Percentiles rank a stretch among this genome's conserved stretches.
phyloP scores from a whole-genome alignment of 2,888 invertebrate species.

The Oegoconia quadripuncta region DNA sequence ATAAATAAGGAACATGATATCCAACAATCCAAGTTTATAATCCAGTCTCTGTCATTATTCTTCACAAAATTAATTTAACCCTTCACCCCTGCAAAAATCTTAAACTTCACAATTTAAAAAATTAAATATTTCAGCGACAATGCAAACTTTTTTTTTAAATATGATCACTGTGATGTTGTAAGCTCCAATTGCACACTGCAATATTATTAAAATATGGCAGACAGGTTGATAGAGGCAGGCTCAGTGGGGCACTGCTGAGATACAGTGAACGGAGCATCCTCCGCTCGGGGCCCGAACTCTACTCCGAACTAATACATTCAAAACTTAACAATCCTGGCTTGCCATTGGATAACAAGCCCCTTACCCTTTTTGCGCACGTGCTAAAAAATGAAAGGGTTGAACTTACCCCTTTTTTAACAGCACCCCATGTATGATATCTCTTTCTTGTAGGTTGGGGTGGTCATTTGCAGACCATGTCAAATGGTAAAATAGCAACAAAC shows the following conservation, averaged over 20 bases:
- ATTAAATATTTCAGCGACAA: not conserved
- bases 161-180: not conserved
- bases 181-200: not conserved
- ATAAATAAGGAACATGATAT: too few species aligned
- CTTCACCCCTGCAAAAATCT: too few species aligned
- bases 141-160: not conserved
- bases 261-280: slow-evolving; percentile 35
- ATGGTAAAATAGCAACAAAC: not conserved
- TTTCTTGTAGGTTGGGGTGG: slow-evolving; percentile 21
- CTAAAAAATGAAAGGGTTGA: slow-evolving; percentile 75
- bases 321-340: slow-evolving; percentile 52
- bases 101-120: not conserved
- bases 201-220: slow-evolving; percentile 30
- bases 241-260: slow-evolving; percentile 47
- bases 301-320: slow-evolving; percentile 60
- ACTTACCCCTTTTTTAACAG: slow-evolving; percentile 61
- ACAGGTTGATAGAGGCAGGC: slow-evolving; percentile 44
- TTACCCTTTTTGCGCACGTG: slow-evolving; percentile 73
- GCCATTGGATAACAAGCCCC: slow-evolving; percentile 64
- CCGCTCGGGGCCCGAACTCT: slow-evolving; percentile 32
- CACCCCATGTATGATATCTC: slow-evolving; percentile 50
- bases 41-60: too few species aligned
- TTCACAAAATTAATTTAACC: too few species aligned
- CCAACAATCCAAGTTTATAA: too few species aligned
- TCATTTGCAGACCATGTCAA: not conserved